Base-by-base conservation (phyloP, 2,888 invertebrate genomes). In the Rhaphigaster nebulosa region DNA sequence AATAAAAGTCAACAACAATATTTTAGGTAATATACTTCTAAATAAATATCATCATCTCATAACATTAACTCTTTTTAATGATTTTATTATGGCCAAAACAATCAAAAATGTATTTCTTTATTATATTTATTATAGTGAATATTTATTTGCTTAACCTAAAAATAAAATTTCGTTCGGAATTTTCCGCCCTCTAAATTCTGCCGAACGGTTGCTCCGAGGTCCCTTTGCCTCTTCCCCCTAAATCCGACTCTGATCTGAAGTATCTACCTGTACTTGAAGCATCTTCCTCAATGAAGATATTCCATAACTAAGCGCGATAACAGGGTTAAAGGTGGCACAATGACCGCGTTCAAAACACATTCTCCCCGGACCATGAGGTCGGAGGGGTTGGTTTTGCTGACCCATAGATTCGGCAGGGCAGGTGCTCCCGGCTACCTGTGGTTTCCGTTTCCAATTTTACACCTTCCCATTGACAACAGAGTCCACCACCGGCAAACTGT, bases 371-470 rank as follows among this genome's bases (percentile, higher is more conserved):
- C 1, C n/a, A 2, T 1, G 84, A 12, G 80, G 41, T 2, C 23
- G 20, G 23, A 3, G 80, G 80, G 84, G 84, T 84, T 84, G 84
- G 45, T 84, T 84, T 76, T 76, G 70, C 84, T 45, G 45, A 87
- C 52, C 52, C 54, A n/a, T n/a, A n/a, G n/a, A n/a, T n/a, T n/a
- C n/a, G n/a, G n/a, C 34, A 4, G 20, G 34, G 56, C 87, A 60
- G 41, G 65, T 41, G 50, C 89, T 23, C 34, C 13, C 88, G 65
- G 29, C 87, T 89, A 89, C 89, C 89, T 89, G 89, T n/a, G 89
- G 50, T 89, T 89, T 76, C 89, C 89, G 89, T 89, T 89, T 89
- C 89, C 89, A 89, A 89, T 89, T 89, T 89, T 89, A 89, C 89
- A 89, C 89, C 89, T 89, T 1, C 56, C 89, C 89, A 89, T 89